Evolutionary conservation across 2,888 invertebrate species (phyloP).

Genomic region (Brachypterus glaber): DNA sequence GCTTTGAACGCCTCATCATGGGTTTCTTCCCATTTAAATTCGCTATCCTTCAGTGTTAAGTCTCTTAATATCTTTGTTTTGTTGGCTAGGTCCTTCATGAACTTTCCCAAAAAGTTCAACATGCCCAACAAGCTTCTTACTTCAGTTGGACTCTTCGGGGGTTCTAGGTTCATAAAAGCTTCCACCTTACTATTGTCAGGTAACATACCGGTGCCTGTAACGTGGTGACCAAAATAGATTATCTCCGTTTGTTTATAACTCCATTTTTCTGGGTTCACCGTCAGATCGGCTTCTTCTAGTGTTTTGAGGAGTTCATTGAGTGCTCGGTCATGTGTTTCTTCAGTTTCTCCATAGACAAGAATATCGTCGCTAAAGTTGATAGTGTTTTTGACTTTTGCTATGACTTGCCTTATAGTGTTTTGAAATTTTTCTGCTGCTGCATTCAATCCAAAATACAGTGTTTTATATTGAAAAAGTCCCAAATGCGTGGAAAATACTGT

Average conservation of each 20-base stretch:
- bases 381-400: conserved; percentile 29
- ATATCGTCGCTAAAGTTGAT: conserved; percentile 35
- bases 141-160: conserved; percentile 4
- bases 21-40: background rate
- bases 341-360: conserved; percentile 26
- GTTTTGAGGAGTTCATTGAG: conserved; percentile 24
- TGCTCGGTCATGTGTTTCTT: conserved; percentile 27
- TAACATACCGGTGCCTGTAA: conserved; percentile 24
- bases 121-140: conserved; percentile 9
- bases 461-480: conserved; percentile 33
- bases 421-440: conserved; percentile 40
- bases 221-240: conserved; percentile 26
- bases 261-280: conserved; percentile 31
- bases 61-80: conserved; percentile 1
- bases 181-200: conserved; percentile 25
- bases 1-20: conserved; percentile 3
- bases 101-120: conserved; percentile 7
- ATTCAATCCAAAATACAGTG: conserved; percentile 31
- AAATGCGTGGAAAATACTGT: conserved; percentile 32
- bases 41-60: conserved; percentile 2
- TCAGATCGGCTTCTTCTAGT: conserved; percentile 21
- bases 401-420: conserved; percentile 31
- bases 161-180: conserved; percentile 14
- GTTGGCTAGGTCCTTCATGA: conserved; percentile 3
- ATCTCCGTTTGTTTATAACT: conserved; percentile 19